These are phyloP conservation scores for Semicossyphus pulcher DNA, from an alignment of 2,113 vertebrate genomes.

Conservation along the genomic window DNA sequence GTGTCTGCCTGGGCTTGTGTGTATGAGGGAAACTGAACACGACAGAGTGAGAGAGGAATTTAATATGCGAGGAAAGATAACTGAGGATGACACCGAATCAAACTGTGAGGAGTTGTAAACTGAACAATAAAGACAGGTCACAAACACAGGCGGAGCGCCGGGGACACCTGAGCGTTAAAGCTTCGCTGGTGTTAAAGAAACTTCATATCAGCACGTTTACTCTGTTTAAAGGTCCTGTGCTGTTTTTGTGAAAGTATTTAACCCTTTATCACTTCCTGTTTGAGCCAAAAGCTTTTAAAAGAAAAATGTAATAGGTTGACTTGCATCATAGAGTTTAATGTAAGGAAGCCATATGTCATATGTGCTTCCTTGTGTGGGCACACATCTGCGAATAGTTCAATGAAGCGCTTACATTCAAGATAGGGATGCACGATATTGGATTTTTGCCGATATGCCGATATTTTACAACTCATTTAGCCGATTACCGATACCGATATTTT, in stretches of 20 bases:
- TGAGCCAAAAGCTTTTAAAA: too few species aligned
- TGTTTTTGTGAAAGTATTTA: too few species aligned
- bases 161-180: not conserved
- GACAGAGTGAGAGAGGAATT: constrained; percentile 23
- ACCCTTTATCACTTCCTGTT: too few species aligned
- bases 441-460: too few species aligned
- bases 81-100: constrained; percentile 27
- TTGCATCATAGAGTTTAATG: too few species aligned
- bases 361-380: not conserved
- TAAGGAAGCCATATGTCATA: not conserved
- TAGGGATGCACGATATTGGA: too few species aligned
- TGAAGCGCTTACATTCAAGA: not conserved
- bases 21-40: not conserved
- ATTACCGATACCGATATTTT: too few species aligned
- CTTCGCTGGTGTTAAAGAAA: too few species aligned
- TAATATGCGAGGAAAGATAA: constrained; percentile 11
- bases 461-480: too few species aligned
- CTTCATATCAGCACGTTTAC: too few species aligned
- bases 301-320: too few species aligned
- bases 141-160: not conserved
- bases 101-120: not conserved
- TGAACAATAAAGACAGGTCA: not conserved
- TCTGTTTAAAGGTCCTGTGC: too few species aligned
- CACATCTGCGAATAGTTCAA: not conserved
- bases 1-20: not conserved